These are phyloP conservation scores for Trididemnum miniatum DNA, from an alignment of 23 tunicate genomes.

Conservation along the genomic window DNA sequence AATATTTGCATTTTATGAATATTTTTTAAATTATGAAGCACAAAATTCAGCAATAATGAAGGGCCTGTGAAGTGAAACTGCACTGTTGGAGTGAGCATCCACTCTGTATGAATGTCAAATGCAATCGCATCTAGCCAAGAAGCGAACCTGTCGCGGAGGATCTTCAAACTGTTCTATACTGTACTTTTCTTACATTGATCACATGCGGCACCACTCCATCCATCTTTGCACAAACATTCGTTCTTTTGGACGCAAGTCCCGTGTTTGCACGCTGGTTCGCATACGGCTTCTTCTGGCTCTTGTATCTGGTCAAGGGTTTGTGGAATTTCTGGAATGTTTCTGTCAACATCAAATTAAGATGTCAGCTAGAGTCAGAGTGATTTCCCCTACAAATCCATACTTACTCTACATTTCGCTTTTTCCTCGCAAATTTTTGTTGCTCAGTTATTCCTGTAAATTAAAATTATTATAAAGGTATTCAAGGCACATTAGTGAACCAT, in stretches of 20 bases:
- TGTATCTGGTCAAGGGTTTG: background rate
- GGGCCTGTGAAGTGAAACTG: too few species aligned
- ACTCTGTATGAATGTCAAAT: too few species aligned
- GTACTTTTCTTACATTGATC: slow-evolving; percentile 49
- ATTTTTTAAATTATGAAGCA: too few species aligned
- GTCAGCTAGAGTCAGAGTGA: background rate
- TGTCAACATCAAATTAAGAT: background rate
- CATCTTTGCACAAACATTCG: slow-evolving; percentile 64
- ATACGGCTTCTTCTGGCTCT: background rate
- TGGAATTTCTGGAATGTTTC: slow-evolving; percentile 59
- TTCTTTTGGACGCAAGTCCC: slow-evolving; percentile 65
- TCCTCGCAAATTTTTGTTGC: slow-evolving; percentile 12
- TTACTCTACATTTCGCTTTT: slow-evolving; percentile 25
- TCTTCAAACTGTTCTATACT: too few species aligned
- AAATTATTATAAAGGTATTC: too few species aligned
- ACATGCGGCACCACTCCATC: slow-evolving; percentile 74
- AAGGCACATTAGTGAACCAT: too few species aligned
- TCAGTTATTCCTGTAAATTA: slow-evolving; percentile 29
- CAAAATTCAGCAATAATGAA: too few species aligned
- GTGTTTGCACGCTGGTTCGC: slow-evolving; percentile 56
- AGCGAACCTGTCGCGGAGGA: too few species aligned
- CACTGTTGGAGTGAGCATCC: too few species aligned
- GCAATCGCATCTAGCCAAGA: too few species aligned
- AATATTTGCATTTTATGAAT: too few species aligned
- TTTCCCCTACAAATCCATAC: background rate